These are phyloP conservation scores for Plectrocnemia conspersa DNA, from an alignment of 1,140 invertebrate species.

Conservation along the genomic window DNA sequence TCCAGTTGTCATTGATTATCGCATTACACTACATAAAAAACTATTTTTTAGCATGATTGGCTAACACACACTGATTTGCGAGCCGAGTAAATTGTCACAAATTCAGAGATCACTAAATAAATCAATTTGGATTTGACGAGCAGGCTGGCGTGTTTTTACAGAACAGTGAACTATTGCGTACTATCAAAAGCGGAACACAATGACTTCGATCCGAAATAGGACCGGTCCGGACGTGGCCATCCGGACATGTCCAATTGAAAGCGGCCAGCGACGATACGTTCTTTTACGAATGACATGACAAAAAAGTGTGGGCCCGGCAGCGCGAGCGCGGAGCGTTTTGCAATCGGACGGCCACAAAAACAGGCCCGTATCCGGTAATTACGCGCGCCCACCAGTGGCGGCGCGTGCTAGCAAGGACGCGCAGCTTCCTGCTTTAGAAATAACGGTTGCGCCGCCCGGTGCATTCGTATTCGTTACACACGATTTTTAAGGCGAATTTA, in stretches of 20 bases:
- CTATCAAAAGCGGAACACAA: no score
- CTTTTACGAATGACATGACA: constrained; percentile 17
- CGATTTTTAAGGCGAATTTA: not conserved
- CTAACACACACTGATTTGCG: no score
- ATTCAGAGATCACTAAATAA: no score
- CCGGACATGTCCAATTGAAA: not conserved
- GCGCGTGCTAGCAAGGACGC: constrained; percentile 23
- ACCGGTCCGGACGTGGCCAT: not conserved
- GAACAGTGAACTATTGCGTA: no score
- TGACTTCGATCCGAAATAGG: no score
- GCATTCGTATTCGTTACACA: not conserved
- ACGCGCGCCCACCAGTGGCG: constrained; percentile 8
- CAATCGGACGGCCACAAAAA: constrained; percentile 7
- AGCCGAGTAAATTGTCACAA: no score
- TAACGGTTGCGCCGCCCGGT: constrained; percentile 1
- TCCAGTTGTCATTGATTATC: no score
- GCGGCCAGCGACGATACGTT: no score
- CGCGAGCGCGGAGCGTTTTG: not conserved
- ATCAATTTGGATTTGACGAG: no score
- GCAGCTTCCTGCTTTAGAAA: constrained; percentile 12
- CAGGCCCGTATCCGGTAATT: not conserved
- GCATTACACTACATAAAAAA: no score
- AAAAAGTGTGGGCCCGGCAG: constrained; percentile 7
- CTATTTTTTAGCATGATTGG: no score
- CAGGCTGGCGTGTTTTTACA: no score